Conservation (phyloP, 2,888 invertebrate genomes). For the Lithosia quadra region DNA sequence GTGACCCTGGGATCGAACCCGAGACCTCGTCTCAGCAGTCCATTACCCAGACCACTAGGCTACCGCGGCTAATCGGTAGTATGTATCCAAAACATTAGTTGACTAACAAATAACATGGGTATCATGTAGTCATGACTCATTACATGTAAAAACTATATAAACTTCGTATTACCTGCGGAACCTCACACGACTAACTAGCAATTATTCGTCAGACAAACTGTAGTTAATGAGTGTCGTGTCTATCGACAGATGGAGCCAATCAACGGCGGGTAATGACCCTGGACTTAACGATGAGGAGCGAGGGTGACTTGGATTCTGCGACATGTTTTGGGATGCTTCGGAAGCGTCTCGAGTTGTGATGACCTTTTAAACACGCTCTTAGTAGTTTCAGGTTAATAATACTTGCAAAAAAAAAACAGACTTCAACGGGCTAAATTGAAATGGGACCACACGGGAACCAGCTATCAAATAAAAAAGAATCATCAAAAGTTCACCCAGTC, state of each 20-base stretch:
- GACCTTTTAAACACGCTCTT: background rate
- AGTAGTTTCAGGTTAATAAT: too few species aligned
- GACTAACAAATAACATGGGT: background rate
- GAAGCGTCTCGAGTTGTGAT: background rate
- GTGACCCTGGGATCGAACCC: too few species aligned
- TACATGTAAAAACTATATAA: background rate
- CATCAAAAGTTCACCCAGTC: too few species aligned
- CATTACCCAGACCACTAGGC: too few species aligned
- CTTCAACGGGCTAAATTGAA: too few species aligned
- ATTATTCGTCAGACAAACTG: conserved; percentile 17
- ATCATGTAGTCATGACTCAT: background rate
- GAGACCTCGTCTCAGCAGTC: too few species aligned
- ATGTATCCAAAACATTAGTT: too few species aligned
- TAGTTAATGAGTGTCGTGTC: conserved; percentile 56
- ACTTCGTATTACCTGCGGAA: conserved; percentile 5
- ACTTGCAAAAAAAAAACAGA: too few species aligned
- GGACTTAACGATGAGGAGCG: conserved; percentile 23
- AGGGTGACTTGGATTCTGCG: conserved; percentile 6
- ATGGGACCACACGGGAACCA: too few species aligned
- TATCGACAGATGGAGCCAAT: conserved; percentile 59
- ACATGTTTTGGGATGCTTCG: background rate
- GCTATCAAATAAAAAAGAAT: too few species aligned
- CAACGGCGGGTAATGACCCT: conserved; percentile 41
- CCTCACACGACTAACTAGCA: conserved; percentile 15
- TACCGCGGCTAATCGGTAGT: too few species aligned